Conservation (phyloP, 2,797 vertebrate species). For the Hybognathus amarus region DNA sequence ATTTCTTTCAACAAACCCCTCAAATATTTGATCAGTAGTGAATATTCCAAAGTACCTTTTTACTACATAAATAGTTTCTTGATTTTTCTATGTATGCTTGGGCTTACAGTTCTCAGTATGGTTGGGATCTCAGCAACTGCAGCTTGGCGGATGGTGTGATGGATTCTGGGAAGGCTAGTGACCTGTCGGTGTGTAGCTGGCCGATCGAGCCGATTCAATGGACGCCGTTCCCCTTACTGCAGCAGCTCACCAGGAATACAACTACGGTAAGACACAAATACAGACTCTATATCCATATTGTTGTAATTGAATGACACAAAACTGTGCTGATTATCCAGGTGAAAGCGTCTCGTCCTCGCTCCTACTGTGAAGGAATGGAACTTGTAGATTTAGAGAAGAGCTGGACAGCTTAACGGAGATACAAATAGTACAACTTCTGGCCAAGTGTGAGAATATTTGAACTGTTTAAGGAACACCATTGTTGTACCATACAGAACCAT, state of each 20-base stretch:
- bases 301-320: slow-evolving; percentile 7
- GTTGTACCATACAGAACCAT: background rate
- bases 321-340: slow-evolving; percentile 69
- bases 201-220: slow-evolving; percentile 87
- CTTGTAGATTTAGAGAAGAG: slow-evolving; percentile 84
- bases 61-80: background rate
- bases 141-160: slow-evolving; percentile 85
- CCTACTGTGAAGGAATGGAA: slow-evolving; percentile 88
- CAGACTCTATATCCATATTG: background rate
- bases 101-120: slow-evolving; percentile 78
- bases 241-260: slow-evolving; percentile 78
- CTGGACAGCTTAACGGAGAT: slow-evolving; percentile 83
- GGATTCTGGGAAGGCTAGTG: slow-evolving; percentile 90
- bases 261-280: slow-evolving; percentile 44
- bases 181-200: slow-evolving; percentile 90
- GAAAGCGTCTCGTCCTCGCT: slow-evolving; percentile 76
- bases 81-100: slow-evolving; percentile 34
- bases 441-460: background rate
- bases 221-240: slow-evolving; percentile 86
- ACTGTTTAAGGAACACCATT: slow-evolving; percentile 13
- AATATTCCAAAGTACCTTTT: background rate
- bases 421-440: background rate
- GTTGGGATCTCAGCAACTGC: slow-evolving; percentile 82
- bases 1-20: too few species aligned
- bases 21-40: background rate